Percentiles rank a stretch among this genome's conserved stretches.
phyloP scores from a whole-genome alignment of 2,797 vertebrate species.

The Gallinago stenura region DNA sequence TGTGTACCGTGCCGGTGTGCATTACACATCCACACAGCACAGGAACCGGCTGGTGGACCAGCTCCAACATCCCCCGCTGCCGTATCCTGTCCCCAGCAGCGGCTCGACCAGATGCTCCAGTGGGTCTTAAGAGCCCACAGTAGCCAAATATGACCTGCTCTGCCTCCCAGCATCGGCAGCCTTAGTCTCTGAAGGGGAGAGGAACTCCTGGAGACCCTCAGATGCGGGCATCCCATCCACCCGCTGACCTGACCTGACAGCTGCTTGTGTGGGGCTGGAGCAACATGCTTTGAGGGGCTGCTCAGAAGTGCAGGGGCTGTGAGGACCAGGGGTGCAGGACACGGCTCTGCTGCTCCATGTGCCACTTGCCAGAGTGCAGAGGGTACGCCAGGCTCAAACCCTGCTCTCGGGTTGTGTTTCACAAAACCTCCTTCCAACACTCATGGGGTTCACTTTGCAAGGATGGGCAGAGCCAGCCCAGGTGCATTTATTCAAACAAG shows the following conservation, averaged over 20 bases:
- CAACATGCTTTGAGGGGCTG: accelerated
- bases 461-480: background rate
- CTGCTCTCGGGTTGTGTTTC: background rate
- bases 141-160: accelerated
- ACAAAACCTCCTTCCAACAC: background rate
- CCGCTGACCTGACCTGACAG: accelerated
- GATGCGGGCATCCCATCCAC: accelerated
- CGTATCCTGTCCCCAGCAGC: background rate
- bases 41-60: background rate
- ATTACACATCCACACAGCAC: background rate
- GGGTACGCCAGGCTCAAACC: background rate
- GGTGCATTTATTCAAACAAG: background rate
- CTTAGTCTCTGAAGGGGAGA: background rate
- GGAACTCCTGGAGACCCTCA: background rate
- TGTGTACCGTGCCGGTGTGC: accelerated
- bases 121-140: accelerated
- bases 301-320: accelerated
- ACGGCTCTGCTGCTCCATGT: accelerated
- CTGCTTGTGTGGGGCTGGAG: accelerated
- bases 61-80: background rate
- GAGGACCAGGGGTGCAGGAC: background rate
- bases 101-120: background rate
- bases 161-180: background rate
- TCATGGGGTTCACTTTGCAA: background rate
- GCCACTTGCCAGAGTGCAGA: accelerated